Conservation (phyloP, 2,797 vertebrate genomes). For the Benthosema pterotum region DNA sequence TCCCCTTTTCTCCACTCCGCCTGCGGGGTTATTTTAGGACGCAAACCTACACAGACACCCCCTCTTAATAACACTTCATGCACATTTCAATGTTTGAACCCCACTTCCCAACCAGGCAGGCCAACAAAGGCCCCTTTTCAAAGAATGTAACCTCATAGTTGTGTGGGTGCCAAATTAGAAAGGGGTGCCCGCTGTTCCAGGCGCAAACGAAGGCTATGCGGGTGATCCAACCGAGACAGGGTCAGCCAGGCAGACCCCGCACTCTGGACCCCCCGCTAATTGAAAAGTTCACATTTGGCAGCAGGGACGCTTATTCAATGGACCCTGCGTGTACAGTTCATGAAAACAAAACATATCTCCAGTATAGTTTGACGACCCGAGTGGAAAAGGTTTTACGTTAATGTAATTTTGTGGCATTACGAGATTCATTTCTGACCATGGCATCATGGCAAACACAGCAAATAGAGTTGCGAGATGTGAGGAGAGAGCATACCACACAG, state of each 20-base stretch:
- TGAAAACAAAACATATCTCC: constrained; percentile 8
- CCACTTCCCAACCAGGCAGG: constrained; percentile 57
- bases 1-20: constrained; percentile 36
- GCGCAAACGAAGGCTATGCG: constrained; percentile 34
- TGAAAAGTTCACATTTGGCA: constrained; percentile 67
- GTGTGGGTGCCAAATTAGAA: constrained; percentile 63
- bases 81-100: constrained; percentile 24
- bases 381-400: constrained; percentile 35
- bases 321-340: constrained; percentile 7
- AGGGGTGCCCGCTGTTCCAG: constrained; percentile 53
- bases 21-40: constrained; percentile 52
- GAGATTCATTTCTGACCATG: too few species aligned
- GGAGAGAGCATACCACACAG: too few species aligned
- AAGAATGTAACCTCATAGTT: constrained; percentile 38
- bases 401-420: too few species aligned
- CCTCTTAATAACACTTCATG: constrained; percentile 30
- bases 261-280: constrained; percentile 53
- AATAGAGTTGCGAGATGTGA: too few species aligned
- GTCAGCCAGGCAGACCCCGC: constrained; percentile 46
- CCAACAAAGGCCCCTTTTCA: constrained; percentile 74
- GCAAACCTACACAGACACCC: constrained; percentile 36
- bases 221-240: constrained; percentile 64
- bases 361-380: constrained; percentile 25
- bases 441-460: too few species aligned
- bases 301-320: constrained; percentile 32